Base-by-base conservation (phyloP, 2,113 vertebrate species). In the Rhynchopsitta pachyrhyncha region DNA sequence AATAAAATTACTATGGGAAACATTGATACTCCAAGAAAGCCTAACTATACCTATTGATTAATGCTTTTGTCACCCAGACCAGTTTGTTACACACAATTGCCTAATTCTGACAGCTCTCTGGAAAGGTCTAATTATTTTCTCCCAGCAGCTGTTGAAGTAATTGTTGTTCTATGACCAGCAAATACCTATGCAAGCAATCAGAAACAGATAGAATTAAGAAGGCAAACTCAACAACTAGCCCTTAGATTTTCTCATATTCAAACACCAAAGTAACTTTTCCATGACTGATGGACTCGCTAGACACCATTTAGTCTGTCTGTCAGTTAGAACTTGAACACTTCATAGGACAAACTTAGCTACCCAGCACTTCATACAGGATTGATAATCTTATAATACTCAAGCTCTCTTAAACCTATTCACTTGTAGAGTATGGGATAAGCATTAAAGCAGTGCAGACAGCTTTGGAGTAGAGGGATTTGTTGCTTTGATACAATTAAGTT, bases 1-100 rank as follows among this genome's bases (percentile, higher is more conserved):
- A 91, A 41, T 93, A 86, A 96, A 92, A 91, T 73, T 75, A 62
- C 18, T 91, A 76, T 75, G 20, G 55, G 55, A 89, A 97, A 39
- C 17, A 77, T 82, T 90, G 81, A 87, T 88, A 47, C 7, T 82
- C 22, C 23, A 60, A 55, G 31, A 83, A 91, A 81, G 31, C 15
- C 3, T 71, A 50, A 55, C 11, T 67, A 35, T 52, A 68, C 6
- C 3, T 23, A 23, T 37, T 94, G 50, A 71, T 35, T 66, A 42
- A 68, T 39, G 20, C 13, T 66, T 68, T 80, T 66, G 12, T 29
- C 37, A 37, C 25, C 24, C 66, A 92, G 57, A 79, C 22, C 20
- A 91, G 37, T 88, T 75, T 84, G 17, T 81, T 90, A 71, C 64
- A 90, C 20, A 88, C 59, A 94, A 81, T 7, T 80, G 74, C 28